These are phyloP conservation scores for Grapholita molesta DNA, from an alignment of 1,140 invertebrate species.

Conservation along the genomic window DNA sequence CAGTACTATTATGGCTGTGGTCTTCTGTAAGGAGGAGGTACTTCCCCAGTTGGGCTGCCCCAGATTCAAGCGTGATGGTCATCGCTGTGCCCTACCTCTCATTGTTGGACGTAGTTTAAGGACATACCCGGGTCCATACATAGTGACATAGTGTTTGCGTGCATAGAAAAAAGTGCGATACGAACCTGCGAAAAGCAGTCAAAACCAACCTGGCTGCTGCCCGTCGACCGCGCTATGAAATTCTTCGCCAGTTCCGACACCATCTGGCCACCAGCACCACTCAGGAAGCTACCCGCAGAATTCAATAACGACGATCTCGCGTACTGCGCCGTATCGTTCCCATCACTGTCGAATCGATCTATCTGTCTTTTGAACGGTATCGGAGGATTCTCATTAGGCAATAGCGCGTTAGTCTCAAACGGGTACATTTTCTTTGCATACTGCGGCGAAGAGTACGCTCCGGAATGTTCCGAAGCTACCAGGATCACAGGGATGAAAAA, in stretches of 20 bases:
- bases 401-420: conserved; percentile 46
- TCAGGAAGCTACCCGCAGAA: conserved; percentile 73
- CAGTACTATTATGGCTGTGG: too few species aligned
- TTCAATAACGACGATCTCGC: conserved; percentile 71
- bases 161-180: conserved; percentile 59
- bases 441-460: conserved; percentile 74
- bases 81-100: too few species aligned
- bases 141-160: conserved; percentile 34
- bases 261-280: conserved; percentile 78
- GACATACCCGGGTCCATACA: conserved; percentile 22
- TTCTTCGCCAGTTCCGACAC: conserved; percentile 82
- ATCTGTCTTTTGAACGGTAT: conserved; percentile 45
- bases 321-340: conserved; percentile 56
- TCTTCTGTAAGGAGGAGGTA: too few species aligned
- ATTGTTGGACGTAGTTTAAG: too few species aligned
- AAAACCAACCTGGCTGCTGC: conserved; percentile 82
- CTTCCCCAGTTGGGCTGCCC: too few species aligned
- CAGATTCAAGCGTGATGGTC: too few species aligned
- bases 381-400: conserved; percentile 53
- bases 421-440: conserved; percentile 74
- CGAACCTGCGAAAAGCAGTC: conserved; percentile 74
- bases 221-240: conserved; percentile 81
- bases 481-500: conserved; percentile 26
- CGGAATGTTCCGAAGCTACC: conserved; percentile 57
- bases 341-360: conserved; percentile 48